Percentiles rank a stretch among this genome's conserved stretches.
These are phyloP conservation scores for Bergia sp. DNA, from an alignment of 92 coral and sea anemone genomes.

Conservation along the genomic window DNA sequence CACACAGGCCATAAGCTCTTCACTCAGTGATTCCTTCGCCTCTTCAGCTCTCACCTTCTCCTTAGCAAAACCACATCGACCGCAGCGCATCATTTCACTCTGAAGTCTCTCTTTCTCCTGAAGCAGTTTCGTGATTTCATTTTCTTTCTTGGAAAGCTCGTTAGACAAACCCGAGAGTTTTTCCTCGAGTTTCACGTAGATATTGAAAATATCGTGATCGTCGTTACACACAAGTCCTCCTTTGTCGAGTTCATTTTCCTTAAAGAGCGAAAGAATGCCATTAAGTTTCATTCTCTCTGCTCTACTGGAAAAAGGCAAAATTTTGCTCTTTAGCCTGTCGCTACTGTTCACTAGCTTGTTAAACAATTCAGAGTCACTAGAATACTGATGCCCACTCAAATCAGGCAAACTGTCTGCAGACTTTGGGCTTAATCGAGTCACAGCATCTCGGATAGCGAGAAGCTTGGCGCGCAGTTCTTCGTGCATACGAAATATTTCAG, in stretches of 20 bases:
- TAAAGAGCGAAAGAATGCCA: slow-evolving; percentile 51
- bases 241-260: slow-evolving; percentile 52
- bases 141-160: slow-evolving; percentile 76
- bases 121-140: slow-evolving; percentile 63
- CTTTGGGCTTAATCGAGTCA: slow-evolving; percentile 47
- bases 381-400: slow-evolving; percentile 26
- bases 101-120: slow-evolving; percentile 72
- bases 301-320: slow-evolving; percentile 35
- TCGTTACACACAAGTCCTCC: slow-evolving; percentile 50
- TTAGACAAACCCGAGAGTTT: slow-evolving; percentile 76
- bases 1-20: slow-evolving; percentile 72
- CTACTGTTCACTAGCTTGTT: slow-evolving; percentile 39
- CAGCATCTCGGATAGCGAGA: slow-evolving; percentile 67
- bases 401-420: slow-evolving; percentile 39
- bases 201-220: slow-evolving; percentile 53
- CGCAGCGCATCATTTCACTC: slow-evolving; percentile 67
- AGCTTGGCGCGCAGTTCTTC: slow-evolving; percentile 81
- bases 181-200: slow-evolving; percentile 71
- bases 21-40: slow-evolving; percentile 64
- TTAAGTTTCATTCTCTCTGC: slow-evolving; percentile 44
- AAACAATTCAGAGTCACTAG: slow-evolving; percentile 39
- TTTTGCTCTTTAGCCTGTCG: slow-evolving; percentile 39
- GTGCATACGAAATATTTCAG: slow-evolving; percentile 80
- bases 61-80: slow-evolving; percentile 67
- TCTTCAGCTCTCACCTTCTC: slow-evolving; percentile 73